phyloP scores from a whole-genome alignment of 2,888 invertebrate genomes.

The Drosophila longiperda region DNA sequence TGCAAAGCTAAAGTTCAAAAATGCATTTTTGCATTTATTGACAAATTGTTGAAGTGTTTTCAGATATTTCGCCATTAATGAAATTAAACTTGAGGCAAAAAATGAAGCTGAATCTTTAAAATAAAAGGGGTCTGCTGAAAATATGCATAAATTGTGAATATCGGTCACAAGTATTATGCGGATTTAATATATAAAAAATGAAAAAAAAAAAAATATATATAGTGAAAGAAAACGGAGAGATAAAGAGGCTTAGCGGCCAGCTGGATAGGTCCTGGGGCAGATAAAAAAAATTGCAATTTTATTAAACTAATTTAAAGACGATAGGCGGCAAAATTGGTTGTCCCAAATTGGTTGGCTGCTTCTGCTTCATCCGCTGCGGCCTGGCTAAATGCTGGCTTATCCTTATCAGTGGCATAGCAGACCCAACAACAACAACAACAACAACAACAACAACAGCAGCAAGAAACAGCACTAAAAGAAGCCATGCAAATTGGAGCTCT shows the following conservation, averaged over 20 bases:
- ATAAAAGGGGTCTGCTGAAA: background rate
- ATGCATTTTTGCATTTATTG: background rate
- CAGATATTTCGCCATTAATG: background rate
- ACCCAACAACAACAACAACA: slow-evolving; percentile 21
- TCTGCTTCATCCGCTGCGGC: slow-evolving; percentile 1
- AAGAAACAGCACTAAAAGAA: slow-evolving; percentile 21
- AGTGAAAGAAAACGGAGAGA: slow-evolving; percentile 19
- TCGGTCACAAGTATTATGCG: slow-evolving; percentile 1
- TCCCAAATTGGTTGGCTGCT: slow-evolving; percentile 17
- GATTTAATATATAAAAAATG: slow-evolving; percentile 20
- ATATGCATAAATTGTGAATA: slow-evolving; percentile 3
- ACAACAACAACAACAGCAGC: slow-evolving; percentile 3
- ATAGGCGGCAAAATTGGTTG: slow-evolving; percentile 63
- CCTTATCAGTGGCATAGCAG: slow-evolving; percentile 58
- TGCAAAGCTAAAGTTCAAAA: background rate
- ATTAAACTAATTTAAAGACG: slow-evolving; percentile 80
- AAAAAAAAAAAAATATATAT: background rate
- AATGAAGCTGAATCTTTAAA: background rate
- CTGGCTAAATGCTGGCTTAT: slow-evolving; percentile 44
- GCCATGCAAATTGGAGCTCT: slow-evolving; percentile 73
- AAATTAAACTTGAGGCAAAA: background rate
- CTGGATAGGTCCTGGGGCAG: slow-evolving; percentile 48
- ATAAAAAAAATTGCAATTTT: slow-evolving; percentile 72
- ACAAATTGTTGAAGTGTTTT: background rate
- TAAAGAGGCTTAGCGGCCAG: slow-evolving; percentile 51